phyloP scores from a whole-genome alignment of 2,797 vertebrate genomes.

The Myotis pilosus region DNA sequence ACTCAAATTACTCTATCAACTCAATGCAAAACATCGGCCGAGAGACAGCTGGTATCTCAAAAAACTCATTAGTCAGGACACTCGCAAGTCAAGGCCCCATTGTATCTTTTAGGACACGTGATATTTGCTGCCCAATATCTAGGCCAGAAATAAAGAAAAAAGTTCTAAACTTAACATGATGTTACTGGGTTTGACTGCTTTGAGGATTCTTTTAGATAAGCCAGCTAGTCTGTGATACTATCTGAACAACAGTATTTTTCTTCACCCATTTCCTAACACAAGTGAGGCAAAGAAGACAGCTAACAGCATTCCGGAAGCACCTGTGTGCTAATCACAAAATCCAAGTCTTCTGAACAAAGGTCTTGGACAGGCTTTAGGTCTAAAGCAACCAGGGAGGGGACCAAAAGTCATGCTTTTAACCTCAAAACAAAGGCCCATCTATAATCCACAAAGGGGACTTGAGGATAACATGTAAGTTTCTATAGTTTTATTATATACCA shows the following conservation, averaged over 20 bases:
- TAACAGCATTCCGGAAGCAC: not conserved
- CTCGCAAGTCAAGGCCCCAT: too few species aligned
- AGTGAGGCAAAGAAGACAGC: not conserved
- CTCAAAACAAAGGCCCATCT: slow-evolving; percentile 8
- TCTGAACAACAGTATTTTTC: not conserved
- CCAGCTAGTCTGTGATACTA: not conserved
- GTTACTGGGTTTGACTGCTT: not conserved
- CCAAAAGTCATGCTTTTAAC: not conserved
- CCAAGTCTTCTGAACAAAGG: not conserved
- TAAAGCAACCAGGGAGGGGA: not conserved
- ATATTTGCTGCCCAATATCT: not conserved
- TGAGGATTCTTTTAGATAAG: not conserved
- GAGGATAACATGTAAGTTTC: not conserved
- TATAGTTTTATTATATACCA: not conserved
- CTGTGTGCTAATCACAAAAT: not conserved
- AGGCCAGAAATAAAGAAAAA: not conserved
- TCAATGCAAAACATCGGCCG: too few species aligned
- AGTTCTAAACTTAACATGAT: not conserved
- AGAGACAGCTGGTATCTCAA: too few species aligned
- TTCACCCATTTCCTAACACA: not conserved
- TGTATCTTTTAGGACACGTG: not conserved
- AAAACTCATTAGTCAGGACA: too few species aligned
- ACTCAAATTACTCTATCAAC: too few species aligned
- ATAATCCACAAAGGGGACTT: not conserved
- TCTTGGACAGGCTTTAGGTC: not conserved